Base-by-base conservation (phyloP, 2,888 invertebrate genomes). In the Pteria penguin region DNA sequence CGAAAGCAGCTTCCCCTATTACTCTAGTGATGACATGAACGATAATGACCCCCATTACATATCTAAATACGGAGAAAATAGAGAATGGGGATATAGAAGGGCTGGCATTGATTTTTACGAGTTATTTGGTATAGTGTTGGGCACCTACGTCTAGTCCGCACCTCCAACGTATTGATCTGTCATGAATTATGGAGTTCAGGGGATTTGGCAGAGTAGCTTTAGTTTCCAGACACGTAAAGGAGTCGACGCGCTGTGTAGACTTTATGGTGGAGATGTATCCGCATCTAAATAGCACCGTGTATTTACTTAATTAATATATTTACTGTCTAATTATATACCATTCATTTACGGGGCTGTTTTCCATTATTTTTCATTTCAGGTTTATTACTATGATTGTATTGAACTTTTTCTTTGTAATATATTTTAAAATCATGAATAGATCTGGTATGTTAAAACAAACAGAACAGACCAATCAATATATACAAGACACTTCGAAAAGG, bases 141-240 rank as follows among this genome's bases (percentile, higher is more conserved):
- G 55, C 67, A 54, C 67, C 55, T 29, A 26, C 52, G 26, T n/a
- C 29, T 36, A 24, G 29, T 36, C 60, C 22, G 70, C 60, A 70
- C 61, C 61, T 61, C 70, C 29, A 57, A 26, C 68, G 27, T 73
- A 77, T 69, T 52, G 69, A 77, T 77, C 66, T 65, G 14, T 29
- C 57, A 69, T 55, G 27, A 65, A 75, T 69, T 62, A 75, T 69
- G 55, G 36, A 69, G 73, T 65, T 72, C 63, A 70, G 45, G 24
- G 69, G 72, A 62, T 77, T 73, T 72, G 76, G 68, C 60, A 73
- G 72, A 73, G 54, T 76, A 68, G 67, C 61, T 76, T 66, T 65
- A 27, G 61, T 61, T 33, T 61, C 14, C 22, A 22, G 33, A 32
- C 22, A 31, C 31, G 18, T 29, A 14, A 33, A 18, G 11, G 8